A percentile compares a stretch with the other conserved stretches of the same genome.
Evolutionary conservation across 1,140 invertebrate species (phyloP).

Genomic region (Trichonephila inaurata): DNA sequence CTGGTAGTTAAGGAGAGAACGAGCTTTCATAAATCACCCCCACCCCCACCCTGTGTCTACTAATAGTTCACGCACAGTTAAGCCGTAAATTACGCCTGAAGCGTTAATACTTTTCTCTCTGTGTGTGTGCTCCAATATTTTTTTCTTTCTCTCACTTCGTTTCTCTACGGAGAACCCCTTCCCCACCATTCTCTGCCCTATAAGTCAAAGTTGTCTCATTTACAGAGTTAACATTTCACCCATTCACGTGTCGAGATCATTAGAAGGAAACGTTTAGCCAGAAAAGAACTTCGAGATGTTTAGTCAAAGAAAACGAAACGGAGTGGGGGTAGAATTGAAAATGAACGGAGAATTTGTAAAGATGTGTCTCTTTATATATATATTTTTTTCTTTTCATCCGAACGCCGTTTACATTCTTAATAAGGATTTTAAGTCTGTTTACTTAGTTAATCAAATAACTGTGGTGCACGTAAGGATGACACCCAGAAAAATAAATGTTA

Average conservation of each 20-base stretch:
- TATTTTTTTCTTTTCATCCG: neutral
- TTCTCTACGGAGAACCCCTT: neutral
- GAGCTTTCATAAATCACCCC: constrained; percentile 45
- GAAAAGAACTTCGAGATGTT: neutral
- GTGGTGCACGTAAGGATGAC: too few relatives aligned
- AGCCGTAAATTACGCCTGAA: constrained; percentile 66
- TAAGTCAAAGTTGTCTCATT: constrained; percentile 56
- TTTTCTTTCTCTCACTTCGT: neutral
- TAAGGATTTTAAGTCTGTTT: too few relatives aligned
- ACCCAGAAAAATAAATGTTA: too few relatives aligned
- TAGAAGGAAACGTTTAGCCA: constrained; percentile 19
- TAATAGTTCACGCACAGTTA: constrained; percentile 65
- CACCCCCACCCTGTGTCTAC: constrained; percentile 42
- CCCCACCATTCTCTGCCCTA: neutral
- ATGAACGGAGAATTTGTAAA: neutral
- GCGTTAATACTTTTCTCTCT: constrained; percentile 51
- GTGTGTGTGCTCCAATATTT: neutral
- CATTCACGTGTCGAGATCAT: constrained; percentile 34
- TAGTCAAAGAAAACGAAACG: neutral
- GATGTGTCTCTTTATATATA: neutral
- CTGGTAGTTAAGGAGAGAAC: constrained; percentile 54
- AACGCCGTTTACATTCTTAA: too few relatives aligned
- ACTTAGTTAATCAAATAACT: too few relatives aligned
- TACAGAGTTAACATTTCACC: constrained; percentile 38
- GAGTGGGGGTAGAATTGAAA: neutral